Evolutionary conservation across 1,140 invertebrate species (phyloP), one percentile per base, ranked within the genome.

Genomic region (Penaeus vannamei): DNA sequence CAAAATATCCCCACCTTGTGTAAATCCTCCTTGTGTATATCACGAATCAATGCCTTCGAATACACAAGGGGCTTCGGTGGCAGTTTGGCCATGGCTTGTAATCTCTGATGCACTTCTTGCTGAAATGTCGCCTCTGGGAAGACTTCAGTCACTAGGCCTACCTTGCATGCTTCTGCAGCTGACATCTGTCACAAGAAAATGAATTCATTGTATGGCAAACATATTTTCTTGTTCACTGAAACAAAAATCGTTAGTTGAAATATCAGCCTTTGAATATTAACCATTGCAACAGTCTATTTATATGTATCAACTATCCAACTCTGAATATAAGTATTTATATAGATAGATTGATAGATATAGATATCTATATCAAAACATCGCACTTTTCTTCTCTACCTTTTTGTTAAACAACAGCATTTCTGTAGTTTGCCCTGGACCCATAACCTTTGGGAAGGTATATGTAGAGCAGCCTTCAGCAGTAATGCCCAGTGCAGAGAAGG

Each of bases 401-500:
- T 96, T 94, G 90, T 96, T 96, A 87, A 98, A 96, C 46, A 97
- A 93, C 62, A 99, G 93, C 93, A 98, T 93, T 93, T 98, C 96
- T 87, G 94, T 94, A 36, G 97, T 97, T 95, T 96, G 97, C 66
- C 95, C 94, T 23, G 93, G 93, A 42, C 98, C 98, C 93, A 99
- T 95, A 59, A 98, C 93, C 92, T 93, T 94, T 0, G 98, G 97
- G 92, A 98, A 98, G 60, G 95, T 96, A 91, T 96, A 96, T 20
- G 96, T 95, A 8, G 97, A 97, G 92, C 97, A 96, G n/a, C 95
- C 97, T 94, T 99, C 98, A 66, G 94, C 93, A 29, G 94, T 93
- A 88, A 94, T 93, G 20, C 94, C 94, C 23, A 95, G 91, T 26
- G 91, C 76, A 59, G 93, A 93, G 91, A 95, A 95, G 66, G 94